Percentiles rank a stretch among this genome's conserved stretches.
Conservation (phyloP, 2,113 vertebrate genomes). For the Zosterops lateralis region DNA sequence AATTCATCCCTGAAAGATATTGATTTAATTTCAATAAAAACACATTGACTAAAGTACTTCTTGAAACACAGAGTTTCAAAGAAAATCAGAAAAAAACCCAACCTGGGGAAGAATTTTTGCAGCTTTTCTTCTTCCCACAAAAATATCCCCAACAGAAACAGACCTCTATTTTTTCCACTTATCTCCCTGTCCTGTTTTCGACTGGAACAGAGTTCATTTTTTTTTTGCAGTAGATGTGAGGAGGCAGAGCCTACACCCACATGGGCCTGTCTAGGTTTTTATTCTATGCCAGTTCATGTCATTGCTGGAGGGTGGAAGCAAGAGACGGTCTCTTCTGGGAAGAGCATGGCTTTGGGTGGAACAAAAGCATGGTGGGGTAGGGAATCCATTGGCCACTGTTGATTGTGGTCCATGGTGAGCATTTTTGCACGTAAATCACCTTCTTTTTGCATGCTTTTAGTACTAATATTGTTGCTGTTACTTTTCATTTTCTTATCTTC, state of each 20-base stretch:
- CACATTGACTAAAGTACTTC: background rate
- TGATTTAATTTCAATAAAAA: background rate
- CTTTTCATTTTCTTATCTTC: background rate
- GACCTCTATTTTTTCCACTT: background rate
- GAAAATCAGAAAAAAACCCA: background rate
- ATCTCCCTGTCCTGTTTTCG: background rate
- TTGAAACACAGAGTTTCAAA: background rate
- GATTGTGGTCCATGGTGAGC: too few relatives aligned
- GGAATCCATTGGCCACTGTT: rapidly evolving
- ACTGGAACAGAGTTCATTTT: too few relatives aligned
- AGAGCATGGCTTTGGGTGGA: background rate
- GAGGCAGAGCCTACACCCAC: background rate
- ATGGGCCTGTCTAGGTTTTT: background rate
- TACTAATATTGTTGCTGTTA: background rate
- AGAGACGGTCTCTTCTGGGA: background rate
- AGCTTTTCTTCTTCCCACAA: background rate
- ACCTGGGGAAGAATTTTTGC: rapidly evolving
- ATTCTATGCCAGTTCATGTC: background rate
- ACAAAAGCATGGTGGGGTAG: rapidly evolving
- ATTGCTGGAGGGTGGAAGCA: background rate
- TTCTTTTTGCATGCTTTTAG: background rate
- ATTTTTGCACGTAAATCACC: background rate
- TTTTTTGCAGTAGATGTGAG: too few relatives aligned
- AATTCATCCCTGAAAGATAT: background rate
- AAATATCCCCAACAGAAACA: background rate